Conservation (phyloP, 2,113 vertebrate genomes). For the Corynorhinus townsendii region DNA sequence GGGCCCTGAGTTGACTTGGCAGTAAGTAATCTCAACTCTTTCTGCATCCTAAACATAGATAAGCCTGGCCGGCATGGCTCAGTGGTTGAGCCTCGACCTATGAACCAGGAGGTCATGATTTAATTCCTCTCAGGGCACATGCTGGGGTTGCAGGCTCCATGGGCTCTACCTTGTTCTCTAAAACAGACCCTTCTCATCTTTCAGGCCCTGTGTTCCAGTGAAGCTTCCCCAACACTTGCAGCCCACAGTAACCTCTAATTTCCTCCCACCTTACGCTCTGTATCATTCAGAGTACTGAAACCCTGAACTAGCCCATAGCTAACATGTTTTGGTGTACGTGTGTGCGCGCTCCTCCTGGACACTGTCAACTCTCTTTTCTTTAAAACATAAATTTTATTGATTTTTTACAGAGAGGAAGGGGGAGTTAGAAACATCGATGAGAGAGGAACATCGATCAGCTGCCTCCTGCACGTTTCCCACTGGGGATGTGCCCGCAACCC, state of each 20-base stretch:
- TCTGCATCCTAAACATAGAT: not conserved
- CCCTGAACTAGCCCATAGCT: not conserved
- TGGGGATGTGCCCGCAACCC: no score
- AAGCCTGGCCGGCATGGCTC: no score
- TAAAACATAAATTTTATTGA: no score
- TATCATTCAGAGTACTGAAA: not conserved
- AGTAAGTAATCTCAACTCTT: not conserved
- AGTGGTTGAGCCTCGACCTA: no score
- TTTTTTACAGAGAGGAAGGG: no score
- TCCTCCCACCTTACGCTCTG: not conserved
- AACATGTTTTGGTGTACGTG: not conserved
- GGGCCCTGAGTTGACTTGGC: fast-evolving
- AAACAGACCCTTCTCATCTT: not conserved
- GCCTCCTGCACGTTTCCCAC: no score
- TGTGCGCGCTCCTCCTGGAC: not conserved
- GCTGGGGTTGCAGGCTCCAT: not conserved
- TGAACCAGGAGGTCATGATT: no score
- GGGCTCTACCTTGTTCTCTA: not conserved
- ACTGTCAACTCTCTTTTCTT: not conserved
- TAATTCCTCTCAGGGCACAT: no score
- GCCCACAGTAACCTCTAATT: not conserved
- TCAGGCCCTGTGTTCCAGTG: not conserved
- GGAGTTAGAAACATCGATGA: no score
- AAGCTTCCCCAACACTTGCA: not conserved
- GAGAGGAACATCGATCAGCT: no score